Evolutionary conservation across 2,888 invertebrate species (phyloP), one percentile per base, ranked within the genome.

Genomic region (Coenonympha glycerion): DNA sequence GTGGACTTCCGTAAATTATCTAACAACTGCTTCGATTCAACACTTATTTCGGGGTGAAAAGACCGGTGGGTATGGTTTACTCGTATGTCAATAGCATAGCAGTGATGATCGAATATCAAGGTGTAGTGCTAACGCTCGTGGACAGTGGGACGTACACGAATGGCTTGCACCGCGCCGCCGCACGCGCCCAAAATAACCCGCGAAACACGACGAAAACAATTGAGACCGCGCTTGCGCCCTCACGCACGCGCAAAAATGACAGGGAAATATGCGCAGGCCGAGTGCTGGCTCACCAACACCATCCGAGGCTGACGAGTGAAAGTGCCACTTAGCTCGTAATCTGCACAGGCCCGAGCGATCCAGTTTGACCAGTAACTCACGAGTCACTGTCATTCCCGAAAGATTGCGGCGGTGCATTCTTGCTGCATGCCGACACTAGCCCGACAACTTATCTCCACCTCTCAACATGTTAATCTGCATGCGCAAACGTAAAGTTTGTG

Each of bases 181-280:
- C 74, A 65, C 71, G 68, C 71, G 77, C 79, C 72, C 74, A 71
- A 86, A 85, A 86, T 85, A 83, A 82, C 77, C 79, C 72, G 75
- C 81, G 77, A 78, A 85, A 86, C 79, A 85, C 85, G 79, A 87
- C 82, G 84, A 87, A 87, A 87, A 87, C 86, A 85, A 86, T 85
- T 77, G 76, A 69, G 71, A 71, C 71, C 76, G 79, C 73, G 76
- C 73, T 68, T 72, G 79, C 73, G 75, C 75, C 73, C 79, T 76
- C 78, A 69, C 71, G 69, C 69, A 65, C 69, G 62, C 68, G 73
- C 82, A 79, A 83, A 84, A 83, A 84, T 83, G 71, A 83, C 74
- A 68, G 68, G 69, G 65, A 82, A 80, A 79, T 80, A 81, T 79
- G 76, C 76, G 68, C 56, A 59, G 58, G 56, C 52, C 42, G 47